These are phyloP conservation scores for Parus major DNA, from an alignment of 2,113 vertebrate species.

Conservation along the genomic window DNA sequence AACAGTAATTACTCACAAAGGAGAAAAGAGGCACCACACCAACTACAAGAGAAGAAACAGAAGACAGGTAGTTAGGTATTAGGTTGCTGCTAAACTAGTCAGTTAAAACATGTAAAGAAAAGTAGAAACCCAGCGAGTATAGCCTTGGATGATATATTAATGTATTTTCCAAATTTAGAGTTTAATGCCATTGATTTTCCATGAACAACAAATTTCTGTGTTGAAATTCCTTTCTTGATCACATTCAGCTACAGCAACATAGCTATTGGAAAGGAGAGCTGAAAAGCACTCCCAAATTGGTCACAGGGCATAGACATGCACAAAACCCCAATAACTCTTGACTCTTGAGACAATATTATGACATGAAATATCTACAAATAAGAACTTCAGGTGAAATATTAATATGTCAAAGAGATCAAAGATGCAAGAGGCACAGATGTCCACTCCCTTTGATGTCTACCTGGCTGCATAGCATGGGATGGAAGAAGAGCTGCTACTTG, in stretches of 20 bases:
- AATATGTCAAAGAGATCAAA: background rate
- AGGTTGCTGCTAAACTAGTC: background rate
- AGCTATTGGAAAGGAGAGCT: background rate
- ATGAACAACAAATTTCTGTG: background rate
- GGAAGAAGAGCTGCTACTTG: background rate
- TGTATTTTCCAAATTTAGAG: background rate
- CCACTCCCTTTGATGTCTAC: background rate
- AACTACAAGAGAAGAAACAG: background rate
- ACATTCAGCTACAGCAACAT: background rate
- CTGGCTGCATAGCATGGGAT: background rate
- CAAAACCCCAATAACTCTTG: background rate
- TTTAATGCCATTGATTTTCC: background rate
- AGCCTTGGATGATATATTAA: background rate
- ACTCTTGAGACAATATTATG: background rate
- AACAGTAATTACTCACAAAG: background rate
- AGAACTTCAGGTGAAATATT: background rate
- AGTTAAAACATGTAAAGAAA: background rate
- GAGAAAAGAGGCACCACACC: background rate
- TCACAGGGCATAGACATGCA: background rate
- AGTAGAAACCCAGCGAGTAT: accelerated
- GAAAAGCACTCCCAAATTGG: background rate
- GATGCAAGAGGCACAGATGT: background rate
- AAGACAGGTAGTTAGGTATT: background rate
- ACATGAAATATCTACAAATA: background rate
- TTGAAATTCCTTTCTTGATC: background rate